Conservation (phyloP, 2,888 invertebrate genomes). For the Lydus trimaculatus region DNA sequence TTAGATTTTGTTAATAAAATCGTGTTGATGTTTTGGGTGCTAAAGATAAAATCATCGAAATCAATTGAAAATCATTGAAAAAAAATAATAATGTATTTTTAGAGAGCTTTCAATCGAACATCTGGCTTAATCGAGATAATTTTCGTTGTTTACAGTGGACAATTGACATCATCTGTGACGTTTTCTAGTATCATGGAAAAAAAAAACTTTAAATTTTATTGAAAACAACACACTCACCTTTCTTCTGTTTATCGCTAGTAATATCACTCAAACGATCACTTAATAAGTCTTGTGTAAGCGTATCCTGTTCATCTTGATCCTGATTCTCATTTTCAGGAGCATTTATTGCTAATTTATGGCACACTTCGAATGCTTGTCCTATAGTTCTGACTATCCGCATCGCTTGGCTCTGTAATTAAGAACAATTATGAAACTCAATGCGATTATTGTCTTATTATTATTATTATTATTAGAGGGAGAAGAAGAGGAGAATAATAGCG, state of each 20-base stretch:
- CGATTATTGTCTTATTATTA: neutral
- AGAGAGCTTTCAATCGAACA: neutral
- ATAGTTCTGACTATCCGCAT: conserved; percentile 98
- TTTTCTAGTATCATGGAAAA: neutral
- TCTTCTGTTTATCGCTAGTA: conserved; percentile 65
- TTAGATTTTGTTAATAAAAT: neutral
- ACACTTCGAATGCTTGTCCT: conserved; percentile 99
- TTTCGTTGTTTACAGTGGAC: conserved; percentile 1
- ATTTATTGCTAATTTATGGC: conserved; percentile 87
- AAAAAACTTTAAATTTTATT: too few species aligned
- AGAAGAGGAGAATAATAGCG: too few species aligned
- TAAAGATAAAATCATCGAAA: neutral
- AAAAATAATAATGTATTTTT: neutral
- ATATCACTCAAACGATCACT: conserved; percentile 62
- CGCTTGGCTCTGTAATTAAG: conserved; percentile 85
- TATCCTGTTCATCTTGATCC: conserved; percentile 63
- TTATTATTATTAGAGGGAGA: too few species aligned
- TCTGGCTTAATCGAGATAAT: conserved; percentile 1
- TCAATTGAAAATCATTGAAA: neutral
- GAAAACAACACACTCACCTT: conserved; percentile 61
- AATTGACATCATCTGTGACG: neutral
- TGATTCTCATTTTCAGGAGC: conserved; percentile 61
- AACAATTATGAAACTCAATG: neutral
- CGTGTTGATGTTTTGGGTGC: neutral
- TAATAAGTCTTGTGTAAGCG: conserved; percentile 59